Evolutionary conservation across 1,140 invertebrate genomes (phyloP), one percentile per base, ranked within the genome.

Genomic region (Physella acuta): DNA sequence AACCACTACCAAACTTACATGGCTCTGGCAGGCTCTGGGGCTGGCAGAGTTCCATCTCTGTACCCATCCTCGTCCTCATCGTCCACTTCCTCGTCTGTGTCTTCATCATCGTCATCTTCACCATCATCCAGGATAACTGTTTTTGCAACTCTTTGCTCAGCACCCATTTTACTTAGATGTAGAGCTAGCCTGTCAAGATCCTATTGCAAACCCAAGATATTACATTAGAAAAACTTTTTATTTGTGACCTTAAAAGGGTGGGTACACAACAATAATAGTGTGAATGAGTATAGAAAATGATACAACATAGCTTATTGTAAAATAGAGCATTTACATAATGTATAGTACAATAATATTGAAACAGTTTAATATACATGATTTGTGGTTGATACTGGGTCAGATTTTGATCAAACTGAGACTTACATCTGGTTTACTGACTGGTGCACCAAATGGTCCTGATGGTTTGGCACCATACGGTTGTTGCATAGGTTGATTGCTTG

Each of bases 1-100:
- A n/a, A n/a, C n/a, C 16, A 49, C 24, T 24, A 3, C 26, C 3
- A 37, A 58, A 84, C 94, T 93, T 89, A 96, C 94, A 98, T 89
- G 76, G 96, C 95, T 84, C 97, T 94, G 3, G 95, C 94, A 30
- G 95, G 94, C 87, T 98, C 95, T 78, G 94, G 97, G 44, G 95
- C 95, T 5, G 97, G 88, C 34, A 98, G 86, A 0, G 95, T 98
- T 61, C 95, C 96, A 86, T 98, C 94, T 78, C 94, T 94, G 71
- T 92, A 88, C 39, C 87, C 84, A 44, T 86, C 85, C 31, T 86
- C 76, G 17, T 79, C 81, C 56, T 79, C 77, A 4, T 83, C 83
- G 49, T 86, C 88, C 68, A 82, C 83, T 51, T 86, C 88, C 68
- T 89, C 88, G 58, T 87, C 88, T 52, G 87, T 87, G 37, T 82